A percentile compares a stretch with the other conserved stretches of the same genome.
Evolutionary conservation across 2,113 vertebrate genomes (phyloP).

Genomic region (Oceanites oceanicus): DNA sequence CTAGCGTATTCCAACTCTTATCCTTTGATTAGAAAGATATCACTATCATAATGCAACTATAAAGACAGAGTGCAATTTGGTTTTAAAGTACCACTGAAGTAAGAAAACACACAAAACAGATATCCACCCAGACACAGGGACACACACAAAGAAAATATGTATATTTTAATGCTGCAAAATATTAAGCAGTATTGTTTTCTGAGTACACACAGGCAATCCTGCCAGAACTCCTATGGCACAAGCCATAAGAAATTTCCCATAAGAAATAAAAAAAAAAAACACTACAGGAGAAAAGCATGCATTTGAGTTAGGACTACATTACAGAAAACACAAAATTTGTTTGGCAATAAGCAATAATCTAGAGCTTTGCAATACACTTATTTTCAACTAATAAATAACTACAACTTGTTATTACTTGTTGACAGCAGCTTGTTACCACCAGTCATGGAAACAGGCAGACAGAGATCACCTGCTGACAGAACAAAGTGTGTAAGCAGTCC

Average conservation of each 20-base stretch:
- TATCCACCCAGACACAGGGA: background rate
- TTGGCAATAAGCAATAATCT: background rate
- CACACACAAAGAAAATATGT: background rate
- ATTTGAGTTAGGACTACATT: background rate
- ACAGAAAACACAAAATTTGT: background rate
- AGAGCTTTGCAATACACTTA: background rate
- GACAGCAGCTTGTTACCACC: background rate
- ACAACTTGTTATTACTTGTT: background rate
- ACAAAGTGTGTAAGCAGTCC: background rate
- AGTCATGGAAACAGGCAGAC: background rate
- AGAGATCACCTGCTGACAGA: background rate
- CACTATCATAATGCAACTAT: background rate
- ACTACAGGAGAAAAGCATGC: background rate
- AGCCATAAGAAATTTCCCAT: background rate
- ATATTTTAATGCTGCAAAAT: background rate
- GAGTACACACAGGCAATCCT: background rate
- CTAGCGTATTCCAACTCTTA: background rate
- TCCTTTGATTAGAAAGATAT: background rate
- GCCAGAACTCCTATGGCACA: background rate
- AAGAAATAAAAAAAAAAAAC: background rate
- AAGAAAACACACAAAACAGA: background rate
- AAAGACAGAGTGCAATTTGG: background rate
- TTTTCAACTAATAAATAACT: background rate
- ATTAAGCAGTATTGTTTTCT: background rate
- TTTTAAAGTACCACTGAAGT: background rate